These are phyloP conservation scores for Erinaceus europaeus DNA, from an alignment of 2,113 vertebrate species.

Conservation along the genomic window DNA sequence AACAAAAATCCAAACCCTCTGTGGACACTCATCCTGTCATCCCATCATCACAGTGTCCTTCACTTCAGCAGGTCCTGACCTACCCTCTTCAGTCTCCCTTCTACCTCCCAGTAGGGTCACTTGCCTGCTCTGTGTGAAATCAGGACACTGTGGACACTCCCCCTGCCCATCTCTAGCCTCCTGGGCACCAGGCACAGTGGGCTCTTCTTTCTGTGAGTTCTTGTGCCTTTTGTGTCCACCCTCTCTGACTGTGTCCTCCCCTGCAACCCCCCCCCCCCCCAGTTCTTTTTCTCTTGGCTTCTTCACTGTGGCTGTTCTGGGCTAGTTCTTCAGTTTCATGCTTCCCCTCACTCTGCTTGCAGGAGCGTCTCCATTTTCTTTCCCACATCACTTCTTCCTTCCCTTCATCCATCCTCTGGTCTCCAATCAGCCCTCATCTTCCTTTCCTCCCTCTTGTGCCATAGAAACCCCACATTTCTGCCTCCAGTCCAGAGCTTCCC, in stretches of 20 bases:
- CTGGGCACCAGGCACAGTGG: not conserved
- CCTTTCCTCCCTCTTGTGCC: not conserved
- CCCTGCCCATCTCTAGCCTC: not conserved
- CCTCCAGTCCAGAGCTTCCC: not conserved
- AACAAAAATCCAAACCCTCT: not conserved
- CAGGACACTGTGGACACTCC: fast-evolving
- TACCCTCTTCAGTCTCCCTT: not conserved
- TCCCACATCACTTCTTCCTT: too few species aligned
- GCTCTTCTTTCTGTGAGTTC: not conserved
- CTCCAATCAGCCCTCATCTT: too few species aligned
- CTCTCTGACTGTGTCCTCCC: not conserved
- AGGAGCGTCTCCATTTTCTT: fast-evolving
- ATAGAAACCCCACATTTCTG: not conserved
- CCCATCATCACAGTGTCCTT: not conserved
- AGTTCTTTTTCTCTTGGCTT: not conserved
- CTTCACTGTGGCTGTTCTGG: not conserved
- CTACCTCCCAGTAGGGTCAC: not conserved
- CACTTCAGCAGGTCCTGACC: not conserved
- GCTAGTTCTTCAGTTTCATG: not conserved
- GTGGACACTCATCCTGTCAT: fast-evolving
- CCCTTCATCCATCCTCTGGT: not conserved
- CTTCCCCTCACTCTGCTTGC: not conserved
- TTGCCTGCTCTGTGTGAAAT: not conserved
- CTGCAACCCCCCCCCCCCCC: not conserved
- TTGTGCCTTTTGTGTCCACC: not conserved